Evolutionary conservation across 2,113 vertebrate species (phyloP), one percentile per base, ranked within the genome.

Genomic region (Xiphophorus maculatus): DNA sequence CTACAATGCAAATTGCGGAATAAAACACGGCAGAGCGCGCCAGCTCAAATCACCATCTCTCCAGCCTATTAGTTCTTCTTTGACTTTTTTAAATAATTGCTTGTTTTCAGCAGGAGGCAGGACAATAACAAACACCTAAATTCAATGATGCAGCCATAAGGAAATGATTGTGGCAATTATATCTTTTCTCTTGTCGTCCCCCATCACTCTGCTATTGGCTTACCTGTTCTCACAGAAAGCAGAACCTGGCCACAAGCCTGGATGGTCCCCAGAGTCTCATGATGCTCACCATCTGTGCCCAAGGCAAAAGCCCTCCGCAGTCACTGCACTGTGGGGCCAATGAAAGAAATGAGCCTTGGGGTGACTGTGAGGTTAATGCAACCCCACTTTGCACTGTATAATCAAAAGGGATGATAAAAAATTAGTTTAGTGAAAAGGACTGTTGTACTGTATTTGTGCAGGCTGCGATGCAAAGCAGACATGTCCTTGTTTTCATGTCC

Each of bases 221-320:
- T 88, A 88, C 90, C 90, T 90, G 87, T 78, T 72, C 67, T 32
- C 81, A 87, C 84, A 90, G 79, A 87, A 82, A 87, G 71, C 80
- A 69, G 84, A 27, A 63, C 69, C 82, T 89, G 84, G 92, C 84
- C 74, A 60, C 35, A 63, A 86, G 88, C 91, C 91, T 89, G 81
- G 76, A 75, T 15, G 58, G 79, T 90, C 88, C 77, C 88, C 35
- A 77, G 66, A 78, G 88, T 84, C 91, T 88, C 87, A 84, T 80
- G 89, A 86, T 81, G 88, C 71, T 89, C 79, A 51, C 88, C 90
- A 92, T 93, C 88, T 90, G 90, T 84, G 87, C 85, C 87, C 83
- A 84, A 86, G 88, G 77, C 75, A 82, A 81, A 87, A 81, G 72
- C 75, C 81, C 48, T n/a, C 71, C 73, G 12, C n/a, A 28, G 73